Evolutionary conservation across 2,888 invertebrate genomes (phyloP).

Genomic region (Epistrophella euchroma): DNA sequence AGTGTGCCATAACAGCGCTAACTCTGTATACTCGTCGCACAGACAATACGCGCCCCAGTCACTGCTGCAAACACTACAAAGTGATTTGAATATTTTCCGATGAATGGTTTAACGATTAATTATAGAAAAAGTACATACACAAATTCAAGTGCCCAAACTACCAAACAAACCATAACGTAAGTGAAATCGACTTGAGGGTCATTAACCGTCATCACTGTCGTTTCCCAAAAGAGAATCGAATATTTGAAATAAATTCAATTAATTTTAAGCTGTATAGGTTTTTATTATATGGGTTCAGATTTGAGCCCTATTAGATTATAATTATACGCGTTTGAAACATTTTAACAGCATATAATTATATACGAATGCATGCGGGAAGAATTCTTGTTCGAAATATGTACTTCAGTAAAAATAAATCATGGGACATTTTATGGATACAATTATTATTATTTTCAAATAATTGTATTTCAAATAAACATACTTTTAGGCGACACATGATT

Average conservation of each 20-base stretch:
- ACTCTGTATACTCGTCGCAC: not conserved
- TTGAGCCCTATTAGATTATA: not conserved
- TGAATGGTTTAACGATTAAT: constrained; percentile 27
- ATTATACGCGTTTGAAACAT: too few relatives aligned
- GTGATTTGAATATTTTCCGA: constrained; percentile 29
- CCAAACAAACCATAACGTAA: constrained; percentile 5
- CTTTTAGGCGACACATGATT: not conserved
- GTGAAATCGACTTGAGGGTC: constrained; percentile 56
- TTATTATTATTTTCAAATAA: not conserved
- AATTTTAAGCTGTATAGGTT: not conserved
- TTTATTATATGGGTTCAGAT: not conserved
- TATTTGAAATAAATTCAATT: constrained; percentile 45
- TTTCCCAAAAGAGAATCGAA: constrained; percentile 16
- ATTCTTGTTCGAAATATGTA: not conserved
- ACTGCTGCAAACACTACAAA: constrained; percentile 6
- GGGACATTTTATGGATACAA: not conserved
- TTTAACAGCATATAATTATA: too few relatives aligned
- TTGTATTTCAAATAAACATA: not conserved
- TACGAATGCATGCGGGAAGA: not conserved
- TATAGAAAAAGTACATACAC: constrained; percentile 39
- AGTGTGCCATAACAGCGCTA: not conserved
- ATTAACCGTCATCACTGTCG: constrained; percentile 49
- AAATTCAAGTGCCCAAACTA: not conserved
- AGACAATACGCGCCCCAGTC: too few relatives aligned
- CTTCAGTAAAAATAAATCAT: not conserved